A percentile compares a stretch with the other conserved stretches of the same genome.
phyloP scores from a whole-genome alignment of 30 jellyfish, hydroid and myxozoan species.

The Hydractinia symbiolongicarpus region DNA sequence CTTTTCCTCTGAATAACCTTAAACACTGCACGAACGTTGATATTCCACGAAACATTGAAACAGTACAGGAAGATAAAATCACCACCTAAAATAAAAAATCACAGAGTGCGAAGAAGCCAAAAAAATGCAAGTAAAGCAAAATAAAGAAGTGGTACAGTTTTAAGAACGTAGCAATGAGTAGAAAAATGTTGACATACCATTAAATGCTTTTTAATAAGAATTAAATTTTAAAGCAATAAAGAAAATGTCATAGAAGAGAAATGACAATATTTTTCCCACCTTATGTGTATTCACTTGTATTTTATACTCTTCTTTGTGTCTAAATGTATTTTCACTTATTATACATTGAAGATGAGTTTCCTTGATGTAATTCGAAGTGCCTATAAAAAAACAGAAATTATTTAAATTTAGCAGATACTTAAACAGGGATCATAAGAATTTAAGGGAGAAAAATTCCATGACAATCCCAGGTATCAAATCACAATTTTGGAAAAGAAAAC shows the following conservation, averaged over 20 bases:
- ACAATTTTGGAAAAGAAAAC: no score
- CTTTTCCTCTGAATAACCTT: slow-evolving; percentile 66
- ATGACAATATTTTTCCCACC: slow-evolving; percentile 9
- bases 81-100: slow-evolving; percentile 39
- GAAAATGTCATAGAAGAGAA: no score
- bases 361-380: not conserved
- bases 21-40: slow-evolving; percentile 66
- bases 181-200: not conserved
- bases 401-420: not conserved
- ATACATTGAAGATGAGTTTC: slow-evolving; percentile 16
- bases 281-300: slow-evolving; percentile 52
- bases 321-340: slow-evolving; percentile 20
- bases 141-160: not conserved
- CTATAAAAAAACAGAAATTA: not conserved
- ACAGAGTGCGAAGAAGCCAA: not conserved
- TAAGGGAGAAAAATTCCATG: not conserved
- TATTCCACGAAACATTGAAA: slow-evolving; percentile 51
- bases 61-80: slow-evolving; percentile 45
- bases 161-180: not conserved
- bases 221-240: no score
- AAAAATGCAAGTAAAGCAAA: not conserved
- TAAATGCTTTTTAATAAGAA: not conserved
- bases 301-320: slow-evolving; percentile 49
- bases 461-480: no score
- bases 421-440: not conserved